Percentiles rank a stretch among this genome's conserved stretches.
Evolutionary conservation across 2,113 vertebrate species (phyloP).

Genomic region (Malaclemys terrapin): DNA sequence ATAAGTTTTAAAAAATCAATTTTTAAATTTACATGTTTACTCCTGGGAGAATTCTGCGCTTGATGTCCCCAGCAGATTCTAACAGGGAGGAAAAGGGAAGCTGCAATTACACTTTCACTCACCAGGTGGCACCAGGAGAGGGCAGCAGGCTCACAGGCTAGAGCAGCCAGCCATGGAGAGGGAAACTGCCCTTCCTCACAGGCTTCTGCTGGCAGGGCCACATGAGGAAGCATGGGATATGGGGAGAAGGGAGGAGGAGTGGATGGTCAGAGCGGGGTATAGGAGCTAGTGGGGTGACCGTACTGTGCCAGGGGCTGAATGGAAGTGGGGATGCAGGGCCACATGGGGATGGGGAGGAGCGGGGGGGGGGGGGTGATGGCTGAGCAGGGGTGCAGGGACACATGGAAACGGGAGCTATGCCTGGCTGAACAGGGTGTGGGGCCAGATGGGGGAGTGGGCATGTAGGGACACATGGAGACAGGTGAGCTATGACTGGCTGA

Average conservation of each 20-base stretch:
- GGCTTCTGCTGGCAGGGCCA: not conserved
- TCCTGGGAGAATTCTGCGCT: not conserved
- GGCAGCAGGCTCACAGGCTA: not conserved
- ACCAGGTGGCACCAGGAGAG: not conserved
- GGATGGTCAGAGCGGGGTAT: not conserved
- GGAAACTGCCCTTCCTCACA: too few relatives aligned
- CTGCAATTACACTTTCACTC: not conserved
- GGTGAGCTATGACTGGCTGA: not conserved
- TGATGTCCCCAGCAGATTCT: not conserved
- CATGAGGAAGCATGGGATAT: not conserved
- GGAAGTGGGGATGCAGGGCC: not conserved
- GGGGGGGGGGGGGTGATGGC: not conserved
- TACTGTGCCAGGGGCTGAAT: not conserved
- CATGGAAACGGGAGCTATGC: too few relatives aligned
- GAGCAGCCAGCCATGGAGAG: not conserved
- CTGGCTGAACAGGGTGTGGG: too few relatives aligned
- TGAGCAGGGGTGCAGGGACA: not conserved
- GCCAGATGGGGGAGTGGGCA: too few relatives aligned
- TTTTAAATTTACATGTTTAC: not conserved
- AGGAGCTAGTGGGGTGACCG: not conserved
- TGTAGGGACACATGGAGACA: too few relatives aligned
- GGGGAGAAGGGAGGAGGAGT: too few relatives aligned
- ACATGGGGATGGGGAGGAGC: not conserved
- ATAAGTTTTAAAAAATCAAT: not conserved
- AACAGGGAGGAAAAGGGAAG: not conserved